Evolutionary conservation across 2,113 vertebrate species (phyloP), one percentile per base, ranked within the genome.

Genomic region (Istiophorus platypterus): DNA sequence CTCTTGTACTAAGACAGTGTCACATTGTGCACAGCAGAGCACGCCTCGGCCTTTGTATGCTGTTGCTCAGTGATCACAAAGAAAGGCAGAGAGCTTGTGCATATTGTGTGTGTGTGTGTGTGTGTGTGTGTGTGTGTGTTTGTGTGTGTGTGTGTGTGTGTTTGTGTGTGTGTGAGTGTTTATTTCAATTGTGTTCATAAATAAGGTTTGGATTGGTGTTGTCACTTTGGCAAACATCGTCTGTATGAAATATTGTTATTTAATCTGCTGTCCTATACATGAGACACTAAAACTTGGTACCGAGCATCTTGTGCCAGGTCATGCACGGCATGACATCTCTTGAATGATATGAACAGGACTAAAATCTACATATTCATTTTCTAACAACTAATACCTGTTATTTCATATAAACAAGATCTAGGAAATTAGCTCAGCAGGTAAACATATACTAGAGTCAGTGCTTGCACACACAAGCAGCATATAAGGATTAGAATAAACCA

Each of bases 61-160:
- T 59, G 93, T 94, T 95, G 93, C 91, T 88, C 88, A 87, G 89
- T 82, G 91, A 94, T 91, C 34, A 80, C 84, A 76, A 84, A 78
- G 47, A 81, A 68, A 85, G 79, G 34, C 56, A 73, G 39, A 39
- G 76, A 83, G 71, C 74, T 64, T 81, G 79, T 86, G 41, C 24
- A 59, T 59, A 58, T 31, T 65, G 39, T 80, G 27, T 81, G 66
- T 77, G 61, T 73, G 31, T 85, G 13, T 72, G 54, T 54, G 18
- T 54, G 73, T 70, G 74, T 82, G 39, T 83, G 29, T 77, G 54
- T 65, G 17, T 69, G 47, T 47, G 17, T 14, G 31, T 29, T 63
- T 69, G 45, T 47, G 45, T 47, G 15, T 47, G 4, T 47, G 45
- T 47, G 41, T 34, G 31, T 34, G 31, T 70, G 74, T 82, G 42